Evolutionary conservation across 2,797 vertebrate species (phyloP).

Genomic region (Hipposideros larvatus): DNA sequence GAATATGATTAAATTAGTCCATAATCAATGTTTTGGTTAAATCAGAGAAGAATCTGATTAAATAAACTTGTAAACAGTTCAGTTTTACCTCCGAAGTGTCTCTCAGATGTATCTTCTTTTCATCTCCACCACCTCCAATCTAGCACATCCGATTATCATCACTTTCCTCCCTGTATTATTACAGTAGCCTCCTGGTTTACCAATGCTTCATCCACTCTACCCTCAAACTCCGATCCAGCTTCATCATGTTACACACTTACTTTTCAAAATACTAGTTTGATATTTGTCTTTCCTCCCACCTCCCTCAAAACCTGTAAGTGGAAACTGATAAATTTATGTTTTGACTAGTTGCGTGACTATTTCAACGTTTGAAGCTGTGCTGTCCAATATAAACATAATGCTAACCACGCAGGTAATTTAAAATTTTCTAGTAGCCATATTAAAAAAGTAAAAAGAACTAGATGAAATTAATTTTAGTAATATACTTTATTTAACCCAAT

Average conservation of each 20-base stretch:
- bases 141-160: background rate
- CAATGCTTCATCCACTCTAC: background rate
- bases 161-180: background rate
- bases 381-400: background rate
- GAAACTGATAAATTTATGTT: conserved; percentile 34
- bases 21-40: conserved; percentile 12
- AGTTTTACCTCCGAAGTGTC: background rate
- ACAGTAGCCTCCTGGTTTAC: background rate
- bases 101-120: background rate
- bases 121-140: background rate
- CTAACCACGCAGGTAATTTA: background rate
- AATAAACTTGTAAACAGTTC: background rate
- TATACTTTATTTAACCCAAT: conserved; percentile 46
- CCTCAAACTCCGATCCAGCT: background rate
- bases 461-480: conserved; percentile 9
- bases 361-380: background rate
- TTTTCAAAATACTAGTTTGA: background rate
- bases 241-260: background rate
- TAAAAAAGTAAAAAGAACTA: conserved; percentile 13
- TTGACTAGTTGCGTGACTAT: background rate
- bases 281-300: background rate
- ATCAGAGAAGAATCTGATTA: background rate
- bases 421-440: background rate
- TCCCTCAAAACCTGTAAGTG: background rate
- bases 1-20: background rate